phyloP scores from a whole-genome alignment of 2,113 vertebrate species.

The Lagenorhynchus albirostris region DNA sequence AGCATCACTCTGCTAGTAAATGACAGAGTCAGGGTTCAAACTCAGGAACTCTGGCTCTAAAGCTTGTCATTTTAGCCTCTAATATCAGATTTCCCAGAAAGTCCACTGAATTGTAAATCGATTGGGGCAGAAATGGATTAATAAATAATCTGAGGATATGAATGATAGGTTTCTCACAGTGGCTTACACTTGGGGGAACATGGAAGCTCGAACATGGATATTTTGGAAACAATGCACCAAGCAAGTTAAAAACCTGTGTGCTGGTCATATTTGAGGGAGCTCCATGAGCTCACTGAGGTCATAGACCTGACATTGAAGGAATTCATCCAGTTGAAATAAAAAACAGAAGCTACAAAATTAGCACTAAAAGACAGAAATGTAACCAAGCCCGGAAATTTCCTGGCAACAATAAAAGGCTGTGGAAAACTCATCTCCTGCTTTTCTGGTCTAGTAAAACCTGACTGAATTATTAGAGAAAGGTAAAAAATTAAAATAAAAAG shows the following conservation, averaged over 20 bases:
- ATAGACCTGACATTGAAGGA: constrained; percentile 47
- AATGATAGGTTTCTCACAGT: background rate
- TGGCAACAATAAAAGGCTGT: constrained; percentile 64
- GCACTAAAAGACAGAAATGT: constrained; percentile 64
- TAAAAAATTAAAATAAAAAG: constrained; percentile 63
- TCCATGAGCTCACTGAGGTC: constrained; percentile 35
- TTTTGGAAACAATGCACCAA: constrained; percentile 1
- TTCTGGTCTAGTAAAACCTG: constrained; percentile 72
- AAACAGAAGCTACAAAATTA: constrained; percentile 65
- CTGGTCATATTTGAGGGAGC: background rate
- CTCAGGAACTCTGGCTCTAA: background rate
- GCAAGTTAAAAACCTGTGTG: background rate
- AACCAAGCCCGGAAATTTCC: constrained; percentile 65
- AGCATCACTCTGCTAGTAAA: background rate
- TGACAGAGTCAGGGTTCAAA: constrained; percentile 7
- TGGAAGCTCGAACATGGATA: background rate
- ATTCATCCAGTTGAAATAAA: constrained; percentile 58
- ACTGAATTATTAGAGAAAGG: constrained; percentile 74
- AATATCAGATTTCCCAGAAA: constrained; percentile 1
- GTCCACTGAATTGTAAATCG: background rate
- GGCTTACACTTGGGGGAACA: background rate
- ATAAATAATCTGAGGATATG: background rate
- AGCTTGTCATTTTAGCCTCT: background rate
- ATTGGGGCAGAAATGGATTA: constrained; percentile 12
- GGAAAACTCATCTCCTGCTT: constrained; percentile 76